Evolutionary conservation across 2,113 vertebrate species (phyloP).

Genomic region (Pelmatolapia mariae): DNA sequence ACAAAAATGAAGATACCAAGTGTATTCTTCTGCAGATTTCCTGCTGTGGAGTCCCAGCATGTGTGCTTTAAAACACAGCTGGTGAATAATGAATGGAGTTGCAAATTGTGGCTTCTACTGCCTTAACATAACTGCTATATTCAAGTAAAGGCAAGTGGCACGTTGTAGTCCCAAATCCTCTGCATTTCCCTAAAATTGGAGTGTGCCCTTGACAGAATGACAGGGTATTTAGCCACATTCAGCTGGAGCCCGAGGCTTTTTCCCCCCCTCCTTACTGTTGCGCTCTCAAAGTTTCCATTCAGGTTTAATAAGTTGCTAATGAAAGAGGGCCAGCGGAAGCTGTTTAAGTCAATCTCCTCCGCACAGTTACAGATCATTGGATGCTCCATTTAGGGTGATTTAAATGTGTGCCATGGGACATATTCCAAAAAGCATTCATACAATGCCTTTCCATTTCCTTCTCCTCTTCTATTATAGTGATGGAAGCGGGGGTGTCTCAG

Average conservation of each 20-base stretch:
- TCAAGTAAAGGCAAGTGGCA: not conserved
- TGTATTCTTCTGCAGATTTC: not conserved
- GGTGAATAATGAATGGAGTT: conserved; percentile 42
- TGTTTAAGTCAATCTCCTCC: conserved; percentile 22
- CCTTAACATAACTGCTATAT: not conserved
- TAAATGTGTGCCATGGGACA: conserved; percentile 36
- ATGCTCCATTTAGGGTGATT: conserved; percentile 37
- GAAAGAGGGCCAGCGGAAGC: conserved; percentile 26
- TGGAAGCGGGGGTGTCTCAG: not conserved
- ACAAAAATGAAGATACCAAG: not conserved
- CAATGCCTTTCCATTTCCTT: conserved; percentile 32
- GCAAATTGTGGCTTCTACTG: not conserved
- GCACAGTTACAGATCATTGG: conserved; percentile 53
- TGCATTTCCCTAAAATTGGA: conserved; percentile 2
- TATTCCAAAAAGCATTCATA: conserved; percentile 13
- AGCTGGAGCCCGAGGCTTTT: not conserved
- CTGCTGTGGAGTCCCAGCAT: not conserved
- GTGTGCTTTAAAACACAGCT: conserved; percentile 19
- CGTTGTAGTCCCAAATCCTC: not conserved
- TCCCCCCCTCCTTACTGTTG: not conserved
- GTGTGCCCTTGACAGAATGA: conserved; percentile 33
- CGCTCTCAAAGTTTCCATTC: conserved; percentile 29
- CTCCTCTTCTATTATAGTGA: conserved; percentile 17
- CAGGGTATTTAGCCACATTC: conserved; percentile 26
- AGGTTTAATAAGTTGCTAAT: conserved; percentile 55